Evolutionary conservation across 2,113 vertebrate genomes (phyloP), one percentile per base, ranked within the genome.

Genomic region (Thermophis baileyi): DNA sequence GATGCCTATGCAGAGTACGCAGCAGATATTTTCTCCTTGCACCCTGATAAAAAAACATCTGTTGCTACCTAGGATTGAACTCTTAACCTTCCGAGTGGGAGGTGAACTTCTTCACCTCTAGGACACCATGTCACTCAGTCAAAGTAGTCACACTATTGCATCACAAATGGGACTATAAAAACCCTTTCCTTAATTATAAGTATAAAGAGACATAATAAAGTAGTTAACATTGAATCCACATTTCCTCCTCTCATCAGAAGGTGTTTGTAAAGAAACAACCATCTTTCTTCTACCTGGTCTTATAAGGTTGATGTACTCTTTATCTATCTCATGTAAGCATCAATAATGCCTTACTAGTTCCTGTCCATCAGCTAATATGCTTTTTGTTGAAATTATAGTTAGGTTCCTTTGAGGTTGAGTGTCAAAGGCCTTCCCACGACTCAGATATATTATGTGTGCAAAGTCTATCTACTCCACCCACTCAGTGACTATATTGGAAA

Each of bases 281-380:
- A 0, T 0, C 3, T 16, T 14, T 69, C 27, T 49, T 89, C 60
- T 47, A 46, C 24, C 69, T 35, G 20, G 22, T 53, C 51, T 91
- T 85, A 51, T 22, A 88, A 91, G 55, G 7, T 85, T 53, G 6
- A 49, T 90, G 8, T 74, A 12, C 89, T 14, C 27, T 24, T 74
- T 86, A 22, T 2, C 24, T 51, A 91, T 60, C 11, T 88, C 20
- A 74, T 53, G 7, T 16, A 90, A 93, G 4, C 51, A 90, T 93
- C 89, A 90, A 69, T 91, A 92, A 91, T 91, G 90, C 25, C 55
- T 30, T 46, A 16, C 24, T 85, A 30, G 92, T 93, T 89, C 63
- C 88, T 91, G 46, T 14, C 69, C 49, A 46, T 55, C 89, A 90
- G 46, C n/a, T 51, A 69, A 0, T 3, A 6, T 55, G n/a, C 51